phyloP scores from a whole-genome alignment of 2,797 vertebrate genomes.

The Alauda arvensis region DNA sequence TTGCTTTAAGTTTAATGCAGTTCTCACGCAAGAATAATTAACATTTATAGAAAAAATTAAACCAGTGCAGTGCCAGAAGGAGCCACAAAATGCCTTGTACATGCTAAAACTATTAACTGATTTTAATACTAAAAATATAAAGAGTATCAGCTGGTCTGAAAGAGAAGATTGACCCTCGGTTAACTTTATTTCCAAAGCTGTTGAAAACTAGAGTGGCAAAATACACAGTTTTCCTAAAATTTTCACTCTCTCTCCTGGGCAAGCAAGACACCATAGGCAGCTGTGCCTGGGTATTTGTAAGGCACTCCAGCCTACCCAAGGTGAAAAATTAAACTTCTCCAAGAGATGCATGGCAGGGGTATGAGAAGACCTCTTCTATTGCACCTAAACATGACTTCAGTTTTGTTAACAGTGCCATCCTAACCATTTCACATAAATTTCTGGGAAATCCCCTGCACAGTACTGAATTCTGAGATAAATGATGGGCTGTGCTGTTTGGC shows the following conservation, averaged over 20 bases:
- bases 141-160: neutral
- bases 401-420: neutral
- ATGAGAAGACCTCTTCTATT: neutral
- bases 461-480: neutral
- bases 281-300: neutral
- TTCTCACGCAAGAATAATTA: neutral
- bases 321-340: neutral
- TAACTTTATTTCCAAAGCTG: neutral
- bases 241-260: neutral
- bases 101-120: neutral
- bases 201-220: neutral
- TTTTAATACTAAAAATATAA: neutral
- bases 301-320: neutral
- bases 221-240: neutral
- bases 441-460: neutral
- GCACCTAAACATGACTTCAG: neutral
- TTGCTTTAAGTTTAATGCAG: neutral
- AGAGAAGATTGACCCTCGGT: neutral
- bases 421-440: neutral
- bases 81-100: neutral
- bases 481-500: neutral
- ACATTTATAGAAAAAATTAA: neutral
- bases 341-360: neutral
- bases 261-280: neutral
- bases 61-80: neutral